phyloP scores from a whole-genome alignment of 2,113 vertebrate genomes.

The Gambusia holbrooki region DNA sequence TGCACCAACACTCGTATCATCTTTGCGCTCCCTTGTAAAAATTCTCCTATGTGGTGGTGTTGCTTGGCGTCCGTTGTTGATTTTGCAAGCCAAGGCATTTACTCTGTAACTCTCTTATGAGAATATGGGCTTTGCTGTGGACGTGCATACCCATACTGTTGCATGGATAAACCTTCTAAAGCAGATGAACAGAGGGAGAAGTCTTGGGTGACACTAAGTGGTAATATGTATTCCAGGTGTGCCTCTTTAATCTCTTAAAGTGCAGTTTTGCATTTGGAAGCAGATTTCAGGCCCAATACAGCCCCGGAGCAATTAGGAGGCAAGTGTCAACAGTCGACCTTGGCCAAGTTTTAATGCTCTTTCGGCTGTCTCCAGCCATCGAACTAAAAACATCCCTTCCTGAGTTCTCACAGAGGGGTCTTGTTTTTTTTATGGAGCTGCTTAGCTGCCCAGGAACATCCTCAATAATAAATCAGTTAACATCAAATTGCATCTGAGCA shows the following conservation, averaged over 20 bases:
- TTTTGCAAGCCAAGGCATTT: conserved; percentile 24
- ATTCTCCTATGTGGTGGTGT: conserved; percentile 14
- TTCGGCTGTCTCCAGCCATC: conserved; percentile 56
- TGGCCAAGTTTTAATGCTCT: conserved; percentile 67
- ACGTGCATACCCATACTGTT: background rate
- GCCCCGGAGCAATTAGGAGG: conserved; percentile 64
- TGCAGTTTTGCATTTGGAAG: conserved; percentile 72
- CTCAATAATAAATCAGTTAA: conserved; percentile 45
- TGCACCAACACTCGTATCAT: conserved; percentile 31
- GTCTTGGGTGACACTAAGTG: conserved; percentile 49
- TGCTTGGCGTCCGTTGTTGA: conserved; percentile 17
- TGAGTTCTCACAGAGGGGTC: conserved; percentile 19
- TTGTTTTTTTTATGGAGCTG: background rate
- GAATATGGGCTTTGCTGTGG: conserved; percentile 6
- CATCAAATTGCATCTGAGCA: conserved; percentile 14
- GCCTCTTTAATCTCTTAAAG: conserved; percentile 72
- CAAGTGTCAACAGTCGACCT: conserved; percentile 68
- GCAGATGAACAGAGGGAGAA: conserved; percentile 45
- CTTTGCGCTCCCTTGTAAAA: conserved; percentile 31
- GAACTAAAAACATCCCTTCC: conserved; percentile 51
- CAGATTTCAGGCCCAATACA: conserved; percentile 55
- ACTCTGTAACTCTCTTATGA: conserved; percentile 6
- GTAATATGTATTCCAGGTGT: conserved; percentile 69
- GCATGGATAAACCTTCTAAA: conserved; percentile 27
- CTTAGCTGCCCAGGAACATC: conserved; percentile 24